Base-by-base conservation (phyloP, 2,113 vertebrate species). In the Gymnorhina tibicen region DNA sequence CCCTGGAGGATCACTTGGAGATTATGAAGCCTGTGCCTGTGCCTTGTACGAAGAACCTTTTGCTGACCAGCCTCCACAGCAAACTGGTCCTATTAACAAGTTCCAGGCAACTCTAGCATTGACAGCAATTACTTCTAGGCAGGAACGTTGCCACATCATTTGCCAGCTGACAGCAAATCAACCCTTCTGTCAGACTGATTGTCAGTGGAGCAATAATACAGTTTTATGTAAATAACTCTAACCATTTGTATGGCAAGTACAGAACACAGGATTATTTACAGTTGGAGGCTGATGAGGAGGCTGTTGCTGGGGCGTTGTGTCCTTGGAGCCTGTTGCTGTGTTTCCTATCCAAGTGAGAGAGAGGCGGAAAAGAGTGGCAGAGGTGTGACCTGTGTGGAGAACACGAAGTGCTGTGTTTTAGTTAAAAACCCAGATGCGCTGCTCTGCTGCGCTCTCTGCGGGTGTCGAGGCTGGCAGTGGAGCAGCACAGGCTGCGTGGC, bases 261-360 rank as follows among this genome's bases (percentile, higher is more conserved):
- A 75, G 74, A 64, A 53, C 2, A 3, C 39, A 11, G 72, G 77
- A 41, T 37, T 66, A 79, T 72, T 85, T 96, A 53, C 26, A 21
- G 82, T 68, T 87, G 89, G 68, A 83, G 69, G 95, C 72, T 85
- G 77, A 72, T 89, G 39, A 84, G 91, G 93, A 91, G 95, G 53
- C 58, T 86, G 86, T 90, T 96, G 87, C 96, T 91, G 91, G 75
- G 64, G 72, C 11, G 1, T 79, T 93, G 77, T 93, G 87, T 93
- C 94, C 95, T 96, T 96, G 93, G 87, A 93, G 69, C 91, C 91
- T 49, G 35, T 69, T 73, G 42, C 62, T 16, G 59, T 68, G 37
- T 67, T 90, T 94, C 64, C 82, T 55, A 14, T 63, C 63, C 81
- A 55, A 7, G 26, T 46, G 70, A 76, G 75, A 86, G 53, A 16